Conservation (phyloP, 2,113 vertebrate species). For the Mionectes macconnelli region DNA sequence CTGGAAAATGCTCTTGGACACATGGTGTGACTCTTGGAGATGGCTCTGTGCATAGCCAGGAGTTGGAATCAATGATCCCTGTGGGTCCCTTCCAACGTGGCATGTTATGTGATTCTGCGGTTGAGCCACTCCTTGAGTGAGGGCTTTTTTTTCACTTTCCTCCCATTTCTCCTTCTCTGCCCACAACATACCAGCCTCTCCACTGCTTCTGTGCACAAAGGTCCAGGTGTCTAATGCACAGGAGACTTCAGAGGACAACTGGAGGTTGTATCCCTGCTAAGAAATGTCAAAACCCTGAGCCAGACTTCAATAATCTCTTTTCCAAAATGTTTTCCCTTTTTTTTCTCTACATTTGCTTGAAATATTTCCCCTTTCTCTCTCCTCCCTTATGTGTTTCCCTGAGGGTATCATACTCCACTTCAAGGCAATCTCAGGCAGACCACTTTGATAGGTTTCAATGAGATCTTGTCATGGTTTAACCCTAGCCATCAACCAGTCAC, state of each 20-base stretch:
- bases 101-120: background rate
- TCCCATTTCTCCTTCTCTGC: background rate
- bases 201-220: background rate
- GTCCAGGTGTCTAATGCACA: background rate
- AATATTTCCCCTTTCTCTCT: background rate
- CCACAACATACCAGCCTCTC: background rate
- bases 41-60: background rate
- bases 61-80: background rate
- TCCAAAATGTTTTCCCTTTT: rapidly evolving
- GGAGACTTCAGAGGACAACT: background rate
- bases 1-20: background rate
- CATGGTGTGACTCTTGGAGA: background rate
- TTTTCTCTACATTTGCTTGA: background rate
- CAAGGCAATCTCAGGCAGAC: background rate
- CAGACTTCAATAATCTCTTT: background rate
- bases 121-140: background rate
- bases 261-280: background rate
- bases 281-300: background rate
- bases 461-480: background rate
- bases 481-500: background rate
- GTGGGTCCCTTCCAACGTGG: background rate
- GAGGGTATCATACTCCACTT: background rate
- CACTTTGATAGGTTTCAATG: background rate
- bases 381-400: background rate
- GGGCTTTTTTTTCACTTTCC: background rate